Conservation (phyloP, 2,888 invertebrate species). For the Eupithecia exiguata region DNA sequence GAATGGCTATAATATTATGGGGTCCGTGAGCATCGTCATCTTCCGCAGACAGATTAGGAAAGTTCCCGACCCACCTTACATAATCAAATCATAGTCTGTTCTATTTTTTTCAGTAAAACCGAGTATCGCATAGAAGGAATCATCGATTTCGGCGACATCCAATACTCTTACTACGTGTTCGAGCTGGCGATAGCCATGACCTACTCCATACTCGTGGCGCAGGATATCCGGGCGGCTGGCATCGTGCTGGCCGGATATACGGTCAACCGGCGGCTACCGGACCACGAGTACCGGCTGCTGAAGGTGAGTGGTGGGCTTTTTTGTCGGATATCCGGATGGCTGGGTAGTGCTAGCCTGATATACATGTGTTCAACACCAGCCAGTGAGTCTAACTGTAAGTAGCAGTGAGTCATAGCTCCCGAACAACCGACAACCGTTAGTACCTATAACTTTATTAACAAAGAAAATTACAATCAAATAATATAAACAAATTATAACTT, state of each 20-base stretch:
- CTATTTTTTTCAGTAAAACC: slow-evolving; percentile 54
- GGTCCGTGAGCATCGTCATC: too few relatives aligned
- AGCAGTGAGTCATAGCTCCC: not conserved
- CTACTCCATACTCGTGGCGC: slow-evolving; percentile 90
- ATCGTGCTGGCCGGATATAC: slow-evolving; percentile 91
- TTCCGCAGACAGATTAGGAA: too few relatives aligned
- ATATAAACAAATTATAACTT: too few relatives aligned
- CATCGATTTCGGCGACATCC: slow-evolving; percentile 94
- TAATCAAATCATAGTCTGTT: too few relatives aligned
- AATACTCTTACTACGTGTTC: slow-evolving; percentile 89
- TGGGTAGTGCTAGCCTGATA: not conserved
- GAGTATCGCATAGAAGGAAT: slow-evolving; percentile 87
- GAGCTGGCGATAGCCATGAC: slow-evolving; percentile 92
- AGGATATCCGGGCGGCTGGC: slow-evolving; percentile 85
- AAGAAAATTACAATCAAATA: too few relatives aligned
- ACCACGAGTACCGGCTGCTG: slow-evolving; percentile 86
- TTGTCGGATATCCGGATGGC: not conserved
- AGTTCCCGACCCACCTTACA: too few relatives aligned
- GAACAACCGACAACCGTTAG: too few relatives aligned
- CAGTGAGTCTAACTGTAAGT: not conserved
- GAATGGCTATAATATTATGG: too few relatives aligned
- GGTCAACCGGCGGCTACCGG: slow-evolving; percentile 83
- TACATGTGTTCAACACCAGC: not conserved
- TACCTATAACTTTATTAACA: too few relatives aligned
- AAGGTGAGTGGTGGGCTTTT: slow-evolving; percentile 78